Evolutionary conservation across 2,797 vertebrate species (phyloP).

Genomic region (Taenioides sp.): DNA sequence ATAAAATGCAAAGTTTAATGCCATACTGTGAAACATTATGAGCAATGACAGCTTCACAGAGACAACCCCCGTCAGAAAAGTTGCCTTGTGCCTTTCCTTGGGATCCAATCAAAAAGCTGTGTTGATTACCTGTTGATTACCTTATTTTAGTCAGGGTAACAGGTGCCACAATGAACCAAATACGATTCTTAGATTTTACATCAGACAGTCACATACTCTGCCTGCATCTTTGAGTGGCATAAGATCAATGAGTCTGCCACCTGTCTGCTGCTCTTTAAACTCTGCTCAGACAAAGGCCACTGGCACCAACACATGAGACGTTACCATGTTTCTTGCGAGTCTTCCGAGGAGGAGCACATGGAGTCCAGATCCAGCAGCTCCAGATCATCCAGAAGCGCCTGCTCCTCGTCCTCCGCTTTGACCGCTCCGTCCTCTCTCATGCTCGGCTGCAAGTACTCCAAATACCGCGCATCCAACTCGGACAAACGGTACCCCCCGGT

Average conservation of each 20-base stretch:
- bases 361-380: slow-evolving; percentile 85
- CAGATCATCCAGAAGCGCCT: slow-evolving; percentile 85
- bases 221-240: too few species aligned
- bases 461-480: slow-evolving; percentile 48
- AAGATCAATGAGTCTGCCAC: neutral
- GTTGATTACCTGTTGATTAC: too few species aligned
- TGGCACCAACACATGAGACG: slow-evolving; percentile 31
- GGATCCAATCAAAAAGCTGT: too few species aligned
- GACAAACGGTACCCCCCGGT: slow-evolving; percentile 2
- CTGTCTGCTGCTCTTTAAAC: neutral
- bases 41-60: neutral
- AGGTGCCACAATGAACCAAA: too few species aligned
- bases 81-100: neutral
- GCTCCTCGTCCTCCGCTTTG: slow-evolving; percentile 33
- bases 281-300: neutral
- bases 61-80: neutral
- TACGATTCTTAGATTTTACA: too few species aligned
- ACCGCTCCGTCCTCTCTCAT: slow-evolving; percentile 24
- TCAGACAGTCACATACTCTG: too few species aligned
- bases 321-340: slow-evolving; percentile 88
- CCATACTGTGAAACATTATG: neutral
- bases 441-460: slow-evolving; percentile 81
- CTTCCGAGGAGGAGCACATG: slow-evolving; percentile 61
- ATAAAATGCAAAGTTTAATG: neutral
- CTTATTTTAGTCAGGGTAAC: too few species aligned